These are phyloP conservation scores for Choreutis nemorana DNA, from an alignment of 2,888 invertebrate genomes.

Conservation along the genomic window DNA sequence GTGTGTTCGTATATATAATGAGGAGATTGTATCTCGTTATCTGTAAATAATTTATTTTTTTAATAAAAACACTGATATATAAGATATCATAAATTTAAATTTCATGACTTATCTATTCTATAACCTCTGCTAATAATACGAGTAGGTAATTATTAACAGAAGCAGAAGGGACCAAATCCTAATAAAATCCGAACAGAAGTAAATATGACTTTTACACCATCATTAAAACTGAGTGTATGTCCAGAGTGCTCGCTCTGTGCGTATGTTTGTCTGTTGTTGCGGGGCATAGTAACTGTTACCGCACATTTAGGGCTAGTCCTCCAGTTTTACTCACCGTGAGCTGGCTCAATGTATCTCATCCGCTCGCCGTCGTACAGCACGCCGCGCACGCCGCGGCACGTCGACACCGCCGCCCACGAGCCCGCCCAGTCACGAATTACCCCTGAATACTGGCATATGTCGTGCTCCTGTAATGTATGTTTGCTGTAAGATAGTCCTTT, in stretches of 20 bases:
- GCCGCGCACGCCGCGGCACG: slow-evolving; percentile 79
- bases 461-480: slow-evolving; percentile 69
- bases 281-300: too few relatives aligned
- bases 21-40: slow-evolving; percentile 44
- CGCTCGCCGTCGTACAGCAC: slow-evolving; percentile 80
- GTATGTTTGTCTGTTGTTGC: too few relatives aligned
- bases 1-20: slow-evolving; percentile 75
- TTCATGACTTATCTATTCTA: too few relatives aligned
- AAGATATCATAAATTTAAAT: too few relatives aligned
- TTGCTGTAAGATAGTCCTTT: background rate
- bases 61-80: too few relatives aligned
- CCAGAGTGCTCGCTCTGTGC: too few relatives aligned
- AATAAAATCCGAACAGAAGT: background rate
- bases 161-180: too few relatives aligned
- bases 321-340: slow-evolving; percentile 23
- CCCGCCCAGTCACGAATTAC: slow-evolving; percentile 71
- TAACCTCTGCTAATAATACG: too few relatives aligned
- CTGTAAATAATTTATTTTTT: slow-evolving; percentile 18
- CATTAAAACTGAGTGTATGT: background rate
- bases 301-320: background rate
- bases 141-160: too few relatives aligned
- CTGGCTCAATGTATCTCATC: slow-evolving; percentile 74
- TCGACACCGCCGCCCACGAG: slow-evolving; percentile 87
- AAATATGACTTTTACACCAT: background rate
- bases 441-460: slow-evolving; percentile 82